These are phyloP conservation scores for Drosophila rellima DNA, from an alignment of 2,888 invertebrate species.

Conservation along the genomic window DNA sequence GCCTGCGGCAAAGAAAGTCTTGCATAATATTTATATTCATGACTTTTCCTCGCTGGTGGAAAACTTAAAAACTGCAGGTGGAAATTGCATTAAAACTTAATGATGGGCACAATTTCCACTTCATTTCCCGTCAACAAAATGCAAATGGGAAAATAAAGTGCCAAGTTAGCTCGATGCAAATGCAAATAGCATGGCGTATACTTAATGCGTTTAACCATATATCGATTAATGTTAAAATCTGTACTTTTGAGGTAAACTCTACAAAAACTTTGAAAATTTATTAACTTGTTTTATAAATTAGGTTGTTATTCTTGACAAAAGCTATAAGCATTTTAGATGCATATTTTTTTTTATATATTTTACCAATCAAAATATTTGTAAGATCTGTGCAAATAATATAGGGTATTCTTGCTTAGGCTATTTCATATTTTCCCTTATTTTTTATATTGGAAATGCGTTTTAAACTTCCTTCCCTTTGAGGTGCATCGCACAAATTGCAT, in stretches of 20 bases:
- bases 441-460: background rate
- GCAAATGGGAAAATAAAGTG: constrained; percentile 39
- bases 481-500: constrained; percentile 59
- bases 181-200: background rate
- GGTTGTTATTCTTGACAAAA: too few relatives aligned
- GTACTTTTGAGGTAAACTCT: background rate
- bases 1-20: constrained; percentile 1
- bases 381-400: background rate
- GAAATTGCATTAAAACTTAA: constrained; percentile 48
- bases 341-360: too few relatives aligned
- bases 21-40: constrained; percentile 19
- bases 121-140: constrained; percentile 63
- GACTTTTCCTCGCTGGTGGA: background rate
- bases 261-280: background rate
- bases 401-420: background rate
- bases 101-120: constrained; percentile 68
- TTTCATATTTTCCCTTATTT: background rate
- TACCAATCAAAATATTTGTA: background rate
- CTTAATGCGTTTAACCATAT: background rate
- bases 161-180: constrained; percentile 3
- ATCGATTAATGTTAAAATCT: background rate
- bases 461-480: background rate
- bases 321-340: too few relatives aligned
- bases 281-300: background rate
- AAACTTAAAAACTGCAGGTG: constrained; percentile 20